Percentiles rank a stretch among this genome's conserved stretches.
Conservation (phyloP, 2,797 vertebrate species). For the Sternotherus odoratus region DNA sequence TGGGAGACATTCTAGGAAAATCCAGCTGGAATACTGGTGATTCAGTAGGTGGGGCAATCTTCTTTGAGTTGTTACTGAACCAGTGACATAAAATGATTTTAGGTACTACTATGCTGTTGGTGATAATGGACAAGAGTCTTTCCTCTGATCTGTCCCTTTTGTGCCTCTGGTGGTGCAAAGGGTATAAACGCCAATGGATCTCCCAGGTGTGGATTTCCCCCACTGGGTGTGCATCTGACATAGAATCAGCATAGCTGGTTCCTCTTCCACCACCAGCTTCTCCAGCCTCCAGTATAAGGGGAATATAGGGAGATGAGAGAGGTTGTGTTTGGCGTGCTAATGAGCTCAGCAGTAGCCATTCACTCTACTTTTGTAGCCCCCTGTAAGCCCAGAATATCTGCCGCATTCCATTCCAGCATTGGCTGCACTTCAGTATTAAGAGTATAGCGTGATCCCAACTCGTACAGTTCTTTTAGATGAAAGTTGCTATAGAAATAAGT, state of each 20-base stretch:
- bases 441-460: accelerated
- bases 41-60: background rate
- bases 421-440: background rate
- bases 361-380: background rate
- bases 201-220: accelerated
- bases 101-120: background rate
- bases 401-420: background rate
- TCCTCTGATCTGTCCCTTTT: background rate
- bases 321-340: background rate
- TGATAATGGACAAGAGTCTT: background rate
- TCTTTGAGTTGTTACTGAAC: background rate
- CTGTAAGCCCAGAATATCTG: background rate
- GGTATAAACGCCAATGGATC: background rate
- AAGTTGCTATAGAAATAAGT: background rate
- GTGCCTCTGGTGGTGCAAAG: background rate
- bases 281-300: background rate
- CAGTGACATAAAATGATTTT: background rate
- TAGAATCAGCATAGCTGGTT: background rate
- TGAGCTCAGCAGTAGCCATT: background rate
- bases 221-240: background rate
- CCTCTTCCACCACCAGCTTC: background rate
- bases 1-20: background rate
- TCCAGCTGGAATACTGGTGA: background rate
- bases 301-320: background rate
- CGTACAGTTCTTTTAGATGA: background rate